Evolutionary conservation across 2,113 vertebrate species (phyloP).

Genomic region (Oriolus oriolus): DNA sequence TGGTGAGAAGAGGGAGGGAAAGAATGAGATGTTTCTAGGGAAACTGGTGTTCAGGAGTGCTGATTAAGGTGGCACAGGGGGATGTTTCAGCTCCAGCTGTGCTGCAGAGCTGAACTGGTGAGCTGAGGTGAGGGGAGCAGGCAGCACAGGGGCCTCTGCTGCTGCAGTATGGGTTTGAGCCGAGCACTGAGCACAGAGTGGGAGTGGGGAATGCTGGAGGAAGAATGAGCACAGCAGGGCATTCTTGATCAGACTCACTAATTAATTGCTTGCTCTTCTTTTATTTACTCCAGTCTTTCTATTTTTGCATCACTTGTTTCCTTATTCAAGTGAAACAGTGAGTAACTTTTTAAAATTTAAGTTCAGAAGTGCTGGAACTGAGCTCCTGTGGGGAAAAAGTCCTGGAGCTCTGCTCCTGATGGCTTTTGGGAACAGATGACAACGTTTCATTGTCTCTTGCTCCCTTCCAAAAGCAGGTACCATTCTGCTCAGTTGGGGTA

Average conservation of each 20-base stretch:
- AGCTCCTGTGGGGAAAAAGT: slow-evolving; percentile 7
- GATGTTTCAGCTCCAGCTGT: not conserved
- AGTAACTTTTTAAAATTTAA: slow-evolving; percentile 47
- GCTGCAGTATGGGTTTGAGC: not conserved
- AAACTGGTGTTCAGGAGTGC: not conserved
- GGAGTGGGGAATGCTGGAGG: not conserved
- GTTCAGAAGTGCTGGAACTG: not conserved
- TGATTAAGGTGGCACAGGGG: not conserved
- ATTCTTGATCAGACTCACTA: slow-evolving; percentile 27
- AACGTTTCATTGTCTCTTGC: not conserved
- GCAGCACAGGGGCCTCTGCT: not conserved
- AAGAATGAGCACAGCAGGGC: not conserved
- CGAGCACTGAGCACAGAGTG: not conserved
- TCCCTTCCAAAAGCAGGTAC: slow-evolving; percentile 18
- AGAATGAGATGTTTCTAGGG: not conserved
- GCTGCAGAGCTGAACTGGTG: not conserved
- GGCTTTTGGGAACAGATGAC: not conserved
- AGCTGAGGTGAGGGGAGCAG: not conserved
- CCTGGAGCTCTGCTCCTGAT: slow-evolving; percentile 16
- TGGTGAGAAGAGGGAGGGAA: not conserved
- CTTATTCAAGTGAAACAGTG: slow-evolving; percentile 29
- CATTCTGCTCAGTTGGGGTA: not conserved
- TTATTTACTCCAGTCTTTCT: slow-evolving; percentile 41
- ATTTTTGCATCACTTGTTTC: slow-evolving; percentile 60
- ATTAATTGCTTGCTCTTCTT: slow-evolving; percentile 43